Conservation (phyloP, 2,113 vertebrate species). For the Lepisosteus oculatus region DNA sequence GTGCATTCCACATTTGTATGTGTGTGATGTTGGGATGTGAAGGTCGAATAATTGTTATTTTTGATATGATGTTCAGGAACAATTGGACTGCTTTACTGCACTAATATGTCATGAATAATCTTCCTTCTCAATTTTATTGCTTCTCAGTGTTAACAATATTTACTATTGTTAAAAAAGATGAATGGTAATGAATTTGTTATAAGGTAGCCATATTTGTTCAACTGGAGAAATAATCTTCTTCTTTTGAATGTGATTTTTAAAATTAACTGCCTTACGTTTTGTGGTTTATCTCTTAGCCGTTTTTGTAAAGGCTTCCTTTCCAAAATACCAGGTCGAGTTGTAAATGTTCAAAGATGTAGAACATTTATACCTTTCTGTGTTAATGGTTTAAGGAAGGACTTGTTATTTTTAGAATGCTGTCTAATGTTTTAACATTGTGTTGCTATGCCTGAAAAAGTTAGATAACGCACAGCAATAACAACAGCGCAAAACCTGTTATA, state of each 20-base stretch:
- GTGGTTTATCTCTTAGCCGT: neutral
- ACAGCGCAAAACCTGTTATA: neutral
- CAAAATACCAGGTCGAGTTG: no score
- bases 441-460: neutral
- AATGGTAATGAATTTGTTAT: no score
- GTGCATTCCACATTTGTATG: neutral
- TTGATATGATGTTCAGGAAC: neutral
- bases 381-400: no score
- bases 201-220: no score
- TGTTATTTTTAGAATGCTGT: no score
- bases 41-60: neutral
- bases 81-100: neutral
- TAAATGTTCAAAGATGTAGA: no score
- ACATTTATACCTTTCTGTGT: no score
- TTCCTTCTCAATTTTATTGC: neutral
- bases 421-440: neutral
- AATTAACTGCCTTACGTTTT: neutral
- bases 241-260: neutral
- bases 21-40: slow-evolving; percentile 7
- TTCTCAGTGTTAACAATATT: neutral
- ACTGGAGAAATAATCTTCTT: neutral
- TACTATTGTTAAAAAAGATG: no score
- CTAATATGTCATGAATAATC: neutral
- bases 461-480: neutral
- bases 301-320: neutral